phyloP scores from a whole-genome alignment of 2,113 vertebrate species.

The Nycticryphes semicollaris region DNA sequence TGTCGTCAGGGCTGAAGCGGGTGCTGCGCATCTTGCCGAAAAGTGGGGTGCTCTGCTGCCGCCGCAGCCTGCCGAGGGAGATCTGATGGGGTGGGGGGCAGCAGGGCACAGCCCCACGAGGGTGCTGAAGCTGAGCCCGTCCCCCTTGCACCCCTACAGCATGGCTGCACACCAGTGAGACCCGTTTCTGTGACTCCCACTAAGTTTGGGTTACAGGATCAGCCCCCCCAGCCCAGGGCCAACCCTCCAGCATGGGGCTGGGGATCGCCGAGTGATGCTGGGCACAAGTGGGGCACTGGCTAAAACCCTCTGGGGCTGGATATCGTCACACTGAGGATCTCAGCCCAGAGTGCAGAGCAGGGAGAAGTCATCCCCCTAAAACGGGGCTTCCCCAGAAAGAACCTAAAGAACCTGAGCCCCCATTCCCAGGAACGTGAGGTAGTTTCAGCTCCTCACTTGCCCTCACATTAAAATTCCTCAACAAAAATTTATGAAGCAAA shows the following conservation, averaged over 20 bases:
- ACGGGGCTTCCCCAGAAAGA: neutral
- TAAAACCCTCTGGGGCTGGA: rapidly evolving
- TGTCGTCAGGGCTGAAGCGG: slow-evolving; percentile 84
- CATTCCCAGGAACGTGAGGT: rapidly evolving
- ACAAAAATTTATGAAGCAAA: neutral
- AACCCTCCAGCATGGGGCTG: rapidly evolving
- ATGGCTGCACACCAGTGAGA: rapidly evolving
- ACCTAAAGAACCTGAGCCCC: too few relatives aligned
- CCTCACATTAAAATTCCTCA: neutral
- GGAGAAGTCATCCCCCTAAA: neutral
- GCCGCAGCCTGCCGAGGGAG: slow-evolving; percentile 78
- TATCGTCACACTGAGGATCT: neutral
- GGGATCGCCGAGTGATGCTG: neutral
- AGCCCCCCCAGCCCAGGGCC: neutral
- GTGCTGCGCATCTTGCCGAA: slow-evolving; percentile 89
- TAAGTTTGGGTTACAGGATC: neutral
- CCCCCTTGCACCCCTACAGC: neutral
- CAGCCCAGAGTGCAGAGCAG: neutral
- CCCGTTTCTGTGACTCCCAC: neutral
- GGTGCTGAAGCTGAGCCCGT: rapidly evolving
- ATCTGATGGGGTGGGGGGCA: neutral
- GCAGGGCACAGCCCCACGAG: neutral
- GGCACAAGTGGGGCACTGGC: rapidly evolving
- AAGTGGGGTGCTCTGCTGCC: slow-evolving; percentile 87
- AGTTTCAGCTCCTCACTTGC: neutral